phyloP scores from a whole-genome alignment of 2,888 invertebrate genomes.

The Nycteola revayana region DNA sequence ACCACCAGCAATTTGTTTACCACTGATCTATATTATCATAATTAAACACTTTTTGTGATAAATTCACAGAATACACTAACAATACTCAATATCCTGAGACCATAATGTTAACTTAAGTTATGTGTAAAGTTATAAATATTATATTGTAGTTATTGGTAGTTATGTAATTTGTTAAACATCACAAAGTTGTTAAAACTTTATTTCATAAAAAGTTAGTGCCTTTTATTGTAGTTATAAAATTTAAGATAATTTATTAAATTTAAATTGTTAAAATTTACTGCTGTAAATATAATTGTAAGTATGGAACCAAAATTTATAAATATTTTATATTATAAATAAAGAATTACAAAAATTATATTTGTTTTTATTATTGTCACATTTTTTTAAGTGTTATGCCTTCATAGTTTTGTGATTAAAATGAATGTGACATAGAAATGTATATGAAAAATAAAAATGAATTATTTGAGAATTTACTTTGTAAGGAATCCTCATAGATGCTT shows the following conservation, averaged over 20 bases:
- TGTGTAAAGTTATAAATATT: neutral
- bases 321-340: conserved; percentile 14
- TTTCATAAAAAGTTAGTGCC: conserved; percentile 20
- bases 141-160: neutral
- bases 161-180: neutral
- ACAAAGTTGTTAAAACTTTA: conserved; percentile 11
- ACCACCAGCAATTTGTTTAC: too few relatives aligned
- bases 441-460: too few relatives aligned
- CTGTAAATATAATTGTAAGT: conserved; percentile 42
- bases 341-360: neutral
- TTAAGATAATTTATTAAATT: conserved; percentile 34
- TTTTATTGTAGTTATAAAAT: conserved; percentile 21
- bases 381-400: too few relatives aligned
- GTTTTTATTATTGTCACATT: too few relatives aligned
- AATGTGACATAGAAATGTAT: too few relatives aligned
- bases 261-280: conserved; percentile 16
- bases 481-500: too few relatives aligned
- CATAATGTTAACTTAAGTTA: conserved; percentile 1
- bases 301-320: conserved; percentile 43
- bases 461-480: too few relatives aligned
- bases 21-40: too few relatives aligned
- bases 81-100: conserved; percentile 25
- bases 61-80: conserved; percentile 13
- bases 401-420: too few relatives aligned
- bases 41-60: conserved; percentile 15